Percentiles rank a stretch among this genome's conserved stretches.
Conservation (phyloP, 2,113 vertebrate species). For the Motacilla tschutschensis region DNA sequence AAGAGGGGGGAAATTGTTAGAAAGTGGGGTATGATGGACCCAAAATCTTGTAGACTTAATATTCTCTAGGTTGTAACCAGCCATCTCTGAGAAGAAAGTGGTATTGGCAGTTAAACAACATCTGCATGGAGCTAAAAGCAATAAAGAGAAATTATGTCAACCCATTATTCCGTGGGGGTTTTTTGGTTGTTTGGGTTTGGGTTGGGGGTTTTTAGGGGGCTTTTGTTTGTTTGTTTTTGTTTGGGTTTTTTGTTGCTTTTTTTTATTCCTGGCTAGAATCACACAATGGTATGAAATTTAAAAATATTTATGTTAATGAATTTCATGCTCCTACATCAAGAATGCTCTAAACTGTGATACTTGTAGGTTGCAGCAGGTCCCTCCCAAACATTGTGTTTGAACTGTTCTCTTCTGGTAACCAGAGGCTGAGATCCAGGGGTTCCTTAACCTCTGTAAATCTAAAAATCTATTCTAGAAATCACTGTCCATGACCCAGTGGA, state of each 20-base stretch:
- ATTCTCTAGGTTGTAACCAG: neutral
- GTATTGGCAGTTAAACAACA: neutral
- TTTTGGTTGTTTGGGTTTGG: neutral
- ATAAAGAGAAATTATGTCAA: neutral
- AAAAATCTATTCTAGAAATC: neutral
- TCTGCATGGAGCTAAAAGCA: neutral
- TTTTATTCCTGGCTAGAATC: neutral
- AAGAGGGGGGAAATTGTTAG: fast-evolving
- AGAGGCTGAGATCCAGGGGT: neutral
- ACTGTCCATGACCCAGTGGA: neutral
- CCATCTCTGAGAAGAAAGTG: neutral
- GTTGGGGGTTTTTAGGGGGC: too few relatives aligned
- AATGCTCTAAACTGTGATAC: neutral
- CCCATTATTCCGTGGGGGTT: neutral
- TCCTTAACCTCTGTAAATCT: neutral
- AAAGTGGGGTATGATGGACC: neutral
- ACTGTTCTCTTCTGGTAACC: neutral
- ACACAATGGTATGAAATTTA: neutral
- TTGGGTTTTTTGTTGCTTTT: too few relatives aligned
- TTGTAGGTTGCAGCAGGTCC: neutral
- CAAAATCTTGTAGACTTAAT: neutral
- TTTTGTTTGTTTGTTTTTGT: too few relatives aligned
- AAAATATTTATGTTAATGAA: neutral
- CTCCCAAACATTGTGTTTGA: neutral
- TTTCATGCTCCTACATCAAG: neutral